Base-by-base conservation (phyloP, 1,140 invertebrate species). In the Cylas formicarius region DNA sequence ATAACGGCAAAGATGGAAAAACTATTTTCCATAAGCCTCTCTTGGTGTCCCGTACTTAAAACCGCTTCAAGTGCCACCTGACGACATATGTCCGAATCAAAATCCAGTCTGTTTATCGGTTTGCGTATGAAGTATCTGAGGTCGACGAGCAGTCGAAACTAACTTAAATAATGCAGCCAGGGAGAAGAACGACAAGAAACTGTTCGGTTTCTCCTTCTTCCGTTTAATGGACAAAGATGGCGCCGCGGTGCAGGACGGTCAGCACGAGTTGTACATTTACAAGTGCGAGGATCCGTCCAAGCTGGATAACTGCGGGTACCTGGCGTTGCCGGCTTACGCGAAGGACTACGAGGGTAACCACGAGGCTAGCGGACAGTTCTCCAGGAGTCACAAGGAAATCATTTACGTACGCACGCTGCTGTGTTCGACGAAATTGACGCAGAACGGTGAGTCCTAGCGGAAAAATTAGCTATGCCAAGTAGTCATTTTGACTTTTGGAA, bases 401-500 rank as follows among this genome's bases (percentile, higher is more conserved):
- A 80, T 92, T n/a, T 78, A 76, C 16, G 75, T 96, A 1, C 77
- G 77, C 44, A 93, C 91, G 0, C 61, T 90, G 7, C 72, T 96
- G 0, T 94, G 90, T 63, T 96, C 92, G 20, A 96, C 92, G 10
- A 97, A 97, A 68, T 69, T 96, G 2, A 96, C 92, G 0, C 92
- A 96, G 64, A 96, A 96, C 61, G 79, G 85, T 86, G 67, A 44
- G 29, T 23, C n/a, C 20, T 31, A 33, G n/a, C n/a, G n/a, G 23
- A 27, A 27, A n/a, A 13, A 26, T 32, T 40, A 40, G 11, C n/a
- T n/a, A n/a, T n/a, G n/a, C n/a, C n/a, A n/a, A n/a, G n/a, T n/a
- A n/a, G n/a, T n/a, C n/a, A n/a, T n/a, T n/a, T n/a, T n/a, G n/a
- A n/a, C n/a, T n/a, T n/a, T n/a, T n/a, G n/a, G n/a, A n/a, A n/a